Percentiles rank a stretch among this genome's conserved stretches.
phyloP scores from a whole-genome alignment of 2,113 vertebrate genomes.

The Petromus typicus region DNA sequence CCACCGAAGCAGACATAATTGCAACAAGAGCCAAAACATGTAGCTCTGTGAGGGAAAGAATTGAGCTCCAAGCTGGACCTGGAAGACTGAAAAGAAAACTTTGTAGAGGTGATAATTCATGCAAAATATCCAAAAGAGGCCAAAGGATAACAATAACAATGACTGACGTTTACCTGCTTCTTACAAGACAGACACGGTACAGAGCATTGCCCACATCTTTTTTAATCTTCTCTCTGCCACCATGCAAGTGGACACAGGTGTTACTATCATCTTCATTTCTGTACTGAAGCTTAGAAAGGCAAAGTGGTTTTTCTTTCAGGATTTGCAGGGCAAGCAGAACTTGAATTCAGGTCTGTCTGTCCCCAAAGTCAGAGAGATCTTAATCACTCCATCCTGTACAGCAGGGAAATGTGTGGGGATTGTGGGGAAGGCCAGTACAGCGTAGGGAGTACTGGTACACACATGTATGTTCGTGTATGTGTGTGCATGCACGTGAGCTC shows the following conservation, averaged over 20 bases:
- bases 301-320: background rate
- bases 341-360: background rate
- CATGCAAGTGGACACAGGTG: accelerated
- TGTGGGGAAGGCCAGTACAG: background rate
- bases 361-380: background rate
- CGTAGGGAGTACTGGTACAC: accelerated
- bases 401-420: background rate
- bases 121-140: background rate
- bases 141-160: background rate
- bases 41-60: background rate
- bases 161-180: background rate
- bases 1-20: background rate
- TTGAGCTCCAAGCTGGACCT: background rate
- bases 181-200: background rate
- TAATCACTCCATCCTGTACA: background rate
- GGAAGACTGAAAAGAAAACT: background rate
- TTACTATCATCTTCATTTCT: background rate
- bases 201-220: background rate
- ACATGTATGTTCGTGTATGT: accelerated
- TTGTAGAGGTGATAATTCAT: background rate
- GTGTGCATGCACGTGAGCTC: accelerated
- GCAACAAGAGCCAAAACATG: accelerated
- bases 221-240: background rate
- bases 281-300: background rate
- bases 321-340: background rate